Conservation (phyloP, 2,113 vertebrate genomes). For the Nematolebias whitei region DNA sequence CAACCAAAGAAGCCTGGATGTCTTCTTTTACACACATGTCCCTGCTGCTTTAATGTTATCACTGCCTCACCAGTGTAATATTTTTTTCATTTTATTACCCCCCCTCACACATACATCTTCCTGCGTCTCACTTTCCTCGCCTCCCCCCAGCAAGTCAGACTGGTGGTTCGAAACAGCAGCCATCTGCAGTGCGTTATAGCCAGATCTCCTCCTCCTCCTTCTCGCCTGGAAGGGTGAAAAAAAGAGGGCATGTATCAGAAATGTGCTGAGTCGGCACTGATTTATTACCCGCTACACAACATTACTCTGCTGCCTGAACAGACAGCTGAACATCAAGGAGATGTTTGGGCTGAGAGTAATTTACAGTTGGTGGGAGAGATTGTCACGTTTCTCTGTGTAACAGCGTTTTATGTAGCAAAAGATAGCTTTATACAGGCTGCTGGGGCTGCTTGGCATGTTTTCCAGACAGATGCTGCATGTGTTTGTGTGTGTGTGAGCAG, state of each 20-base stretch:
- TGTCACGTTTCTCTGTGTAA: conserved; percentile 6
- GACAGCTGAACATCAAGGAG: conserved; percentile 45
- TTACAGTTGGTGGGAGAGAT: conserved; percentile 7
- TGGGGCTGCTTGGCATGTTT: conserved; percentile 20
- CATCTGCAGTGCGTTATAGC: conserved; percentile 82
- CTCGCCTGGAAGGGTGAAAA: conserved; percentile 45
- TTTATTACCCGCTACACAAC: conserved; percentile 59
- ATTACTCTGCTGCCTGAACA: conserved; percentile 42
- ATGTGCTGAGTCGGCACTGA: conserved; percentile 77
- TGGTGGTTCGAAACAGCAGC: conserved; percentile 75
- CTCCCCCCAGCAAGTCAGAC: no score
- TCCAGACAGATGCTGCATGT: conserved; percentile 24
- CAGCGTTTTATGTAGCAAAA: conserved; percentile 12
- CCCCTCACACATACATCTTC: conserved; percentile 27
- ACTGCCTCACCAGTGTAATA: conserved; percentile 11
- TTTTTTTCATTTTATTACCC: conserved; percentile 47
- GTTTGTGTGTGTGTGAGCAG: conserved; percentile 42
- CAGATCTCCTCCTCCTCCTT: conserved; percentile 57
- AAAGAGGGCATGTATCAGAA: conserved; percentile 70
- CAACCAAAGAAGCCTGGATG: conserved; percentile 21
- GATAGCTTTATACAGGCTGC: conserved; percentile 14
- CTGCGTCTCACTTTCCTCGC: conserved; percentile 15
- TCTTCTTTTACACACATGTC: conserved; percentile 7
- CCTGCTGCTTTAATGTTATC: conserved; percentile 3
- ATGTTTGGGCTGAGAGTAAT: conserved; percentile 37